A percentile compares a stretch with the other conserved stretches of the same genome.
These are phyloP conservation scores for Drosophila mettleri DNA, from an alignment of 2,888 invertebrate species.

Conservation along the genomic window DNA sequence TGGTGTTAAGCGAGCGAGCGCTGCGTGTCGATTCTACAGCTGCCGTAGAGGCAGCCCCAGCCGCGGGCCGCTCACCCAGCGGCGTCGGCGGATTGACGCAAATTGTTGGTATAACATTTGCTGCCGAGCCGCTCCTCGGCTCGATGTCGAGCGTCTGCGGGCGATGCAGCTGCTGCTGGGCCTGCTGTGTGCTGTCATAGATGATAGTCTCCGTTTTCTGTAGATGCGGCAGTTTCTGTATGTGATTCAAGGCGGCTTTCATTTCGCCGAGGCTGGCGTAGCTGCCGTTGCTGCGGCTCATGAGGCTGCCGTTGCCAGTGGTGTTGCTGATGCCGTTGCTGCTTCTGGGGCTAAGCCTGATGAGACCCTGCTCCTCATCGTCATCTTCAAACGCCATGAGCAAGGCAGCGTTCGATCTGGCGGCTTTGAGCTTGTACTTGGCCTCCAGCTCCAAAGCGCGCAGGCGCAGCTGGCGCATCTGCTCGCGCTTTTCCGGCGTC, in stretches of 20 bases:
- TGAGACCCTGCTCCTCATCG: too few relatives aligned
- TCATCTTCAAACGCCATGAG: too few relatives aligned
- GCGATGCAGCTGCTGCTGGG: conserved; percentile 24
- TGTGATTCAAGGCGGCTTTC: conserved; percentile 25
- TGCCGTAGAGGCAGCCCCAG: not conserved
- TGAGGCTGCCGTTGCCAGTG: not conserved
- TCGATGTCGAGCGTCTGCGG: conserved; percentile 47
- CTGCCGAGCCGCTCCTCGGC: conserved; percentile 14
- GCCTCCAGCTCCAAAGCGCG: conserved; percentile 75
- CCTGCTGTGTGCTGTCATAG: conserved; percentile 74
- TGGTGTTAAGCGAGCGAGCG: conserved; percentile 8
- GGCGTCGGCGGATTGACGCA: conserved; percentile 83
- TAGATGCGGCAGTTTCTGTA: conserved; percentile 60
- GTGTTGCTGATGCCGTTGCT: conserved; percentile 4
- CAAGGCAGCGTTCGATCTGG: conserved; percentile 11
- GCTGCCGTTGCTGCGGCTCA: not conserved
- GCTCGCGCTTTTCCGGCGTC: conserved; percentile 78
- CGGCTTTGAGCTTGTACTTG: conserved; percentile 38
- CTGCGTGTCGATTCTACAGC: not conserved
- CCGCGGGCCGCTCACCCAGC: conserved; percentile 9
- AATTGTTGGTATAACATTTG: conserved; percentile 71
- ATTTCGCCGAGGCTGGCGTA: conserved; percentile 3
- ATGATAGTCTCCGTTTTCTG: conserved; percentile 81
- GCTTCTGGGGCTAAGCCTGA: not conserved
- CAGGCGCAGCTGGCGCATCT: conserved; percentile 75